A percentile compares a stretch with the other conserved stretches of the same genome.
Conservation (phyloP, 2,113 vertebrate species). For the Gobiocypris rarus region DNA sequence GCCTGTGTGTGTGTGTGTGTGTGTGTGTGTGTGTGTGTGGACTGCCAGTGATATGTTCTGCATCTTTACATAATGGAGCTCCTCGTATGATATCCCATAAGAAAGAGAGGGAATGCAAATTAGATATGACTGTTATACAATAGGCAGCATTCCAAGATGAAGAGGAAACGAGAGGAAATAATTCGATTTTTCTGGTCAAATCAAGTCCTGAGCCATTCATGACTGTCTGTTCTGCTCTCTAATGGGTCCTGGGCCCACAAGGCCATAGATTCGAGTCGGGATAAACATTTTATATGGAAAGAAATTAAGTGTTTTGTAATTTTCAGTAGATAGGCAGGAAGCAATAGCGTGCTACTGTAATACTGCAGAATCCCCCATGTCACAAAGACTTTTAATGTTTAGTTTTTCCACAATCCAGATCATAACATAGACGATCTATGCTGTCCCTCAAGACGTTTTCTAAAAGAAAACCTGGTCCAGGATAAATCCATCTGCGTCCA, state of each 20-base stretch:
- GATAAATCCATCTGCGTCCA: slow-evolving; percentile 28
- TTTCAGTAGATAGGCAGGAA: slow-evolving; percentile 7
- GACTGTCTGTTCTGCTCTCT: slow-evolving; percentile 20
- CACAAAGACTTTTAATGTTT: slow-evolving; percentile 23
- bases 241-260: slow-evolving; percentile 25
- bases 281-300: slow-evolving; percentile 27
- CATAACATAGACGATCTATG: slow-evolving; percentile 36
- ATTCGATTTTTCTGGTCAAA: slow-evolving; percentile 52
- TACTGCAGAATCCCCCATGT: slow-evolving; percentile 41
- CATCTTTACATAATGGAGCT: slow-evolving; percentile 68
- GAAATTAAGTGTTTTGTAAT: background rate
- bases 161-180: slow-evolving; percentile 50
- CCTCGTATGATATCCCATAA: slow-evolving; percentile 50
- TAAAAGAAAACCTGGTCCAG: background rate
- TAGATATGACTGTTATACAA: slow-evolving; percentile 57
- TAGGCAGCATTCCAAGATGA: slow-evolving; percentile 37
- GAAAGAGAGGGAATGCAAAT: slow-evolving; percentile 62
- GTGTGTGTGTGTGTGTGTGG: background rate
- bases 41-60: slow-evolving; percentile 56
- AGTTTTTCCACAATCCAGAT: slow-evolving; percentile 45
- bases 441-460: background rate
- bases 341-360: slow-evolving; percentile 26
- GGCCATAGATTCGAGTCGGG: slow-evolving; percentile 22
- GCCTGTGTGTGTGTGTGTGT: background rate
- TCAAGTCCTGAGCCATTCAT: slow-evolving; percentile 31